A percentile compares a stretch with the other conserved stretches of the same genome.
Conservation (phyloP, 1,140 invertebrate species). For the Drosophila kepulauana region DNA sequence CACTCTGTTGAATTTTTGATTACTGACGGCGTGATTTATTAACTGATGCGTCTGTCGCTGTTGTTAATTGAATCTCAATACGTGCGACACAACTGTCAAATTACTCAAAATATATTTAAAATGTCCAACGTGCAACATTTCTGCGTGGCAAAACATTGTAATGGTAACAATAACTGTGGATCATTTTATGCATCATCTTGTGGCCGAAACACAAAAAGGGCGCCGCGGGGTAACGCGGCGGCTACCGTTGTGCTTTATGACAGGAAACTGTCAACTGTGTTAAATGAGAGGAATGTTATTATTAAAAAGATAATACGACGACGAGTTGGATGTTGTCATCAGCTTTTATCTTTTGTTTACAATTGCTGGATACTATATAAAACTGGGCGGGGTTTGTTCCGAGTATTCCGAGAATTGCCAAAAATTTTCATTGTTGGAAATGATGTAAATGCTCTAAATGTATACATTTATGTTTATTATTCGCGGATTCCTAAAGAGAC, state of each 20-base stretch:
- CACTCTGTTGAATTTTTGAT: conserved; percentile 26
- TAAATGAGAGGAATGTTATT: conserved; percentile 34
- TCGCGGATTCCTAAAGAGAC: too few relatives aligned
- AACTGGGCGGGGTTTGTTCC: neutral
- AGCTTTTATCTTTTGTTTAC: conserved; percentile 57
- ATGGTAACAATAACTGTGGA: conserved; percentile 27
- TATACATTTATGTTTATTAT: too few relatives aligned
- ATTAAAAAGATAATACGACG: conserved; percentile 71
- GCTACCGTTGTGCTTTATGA: conserved; percentile 67
- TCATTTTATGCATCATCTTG: conserved; percentile 35
- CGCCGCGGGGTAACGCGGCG: neutral
- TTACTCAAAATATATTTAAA: conserved; percentile 31
- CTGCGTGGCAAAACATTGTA: conserved; percentile 20
- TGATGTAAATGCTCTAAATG: too few relatives aligned
- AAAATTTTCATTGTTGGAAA: neutral
- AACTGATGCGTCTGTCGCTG: conserved; percentile 43
- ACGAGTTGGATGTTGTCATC: conserved; percentile 43
- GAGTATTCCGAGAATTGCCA: too few relatives aligned
- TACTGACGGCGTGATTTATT: conserved; percentile 64
- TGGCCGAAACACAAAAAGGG: conserved; percentile 1
- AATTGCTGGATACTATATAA: conserved; percentile 11
- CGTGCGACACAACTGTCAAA: conserved; percentile 57
- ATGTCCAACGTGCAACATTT: conserved; percentile 28
- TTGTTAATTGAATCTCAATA: conserved; percentile 74
- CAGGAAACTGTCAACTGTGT: conserved; percentile 70